Base-by-base conservation (phyloP, 2,797 vertebrate species). In the Clarias pachynema region DNA sequence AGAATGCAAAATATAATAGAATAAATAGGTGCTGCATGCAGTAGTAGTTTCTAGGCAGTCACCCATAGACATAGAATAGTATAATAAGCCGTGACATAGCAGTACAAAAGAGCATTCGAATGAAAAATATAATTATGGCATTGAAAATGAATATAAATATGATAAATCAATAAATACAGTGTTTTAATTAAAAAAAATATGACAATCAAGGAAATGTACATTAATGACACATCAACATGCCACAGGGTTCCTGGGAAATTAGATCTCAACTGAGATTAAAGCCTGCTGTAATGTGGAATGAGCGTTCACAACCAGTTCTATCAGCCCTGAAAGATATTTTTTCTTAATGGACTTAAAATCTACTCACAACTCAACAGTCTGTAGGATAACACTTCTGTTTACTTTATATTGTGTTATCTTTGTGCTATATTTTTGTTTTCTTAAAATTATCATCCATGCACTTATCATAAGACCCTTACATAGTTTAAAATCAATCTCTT, bases 231-330 rank as follows among this genome's bases (percentile, higher is more conserved):
- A 31, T 2, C 20, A 34, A 59, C 29, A 78, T 78, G 26, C 16
- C 49, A 56, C 72, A 74, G 14, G 24, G 44, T 22, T 20, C 29
- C 53, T 75, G 18, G 49, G 7, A 57, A 75, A 57, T 75, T 31
- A 31, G 49, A 75, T 75, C 29, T 77, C 29, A 75, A 75, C n/a
- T 31, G 16, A 34, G 53, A 77, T 57, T 60, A 59, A 77, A 77
- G 53, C 29, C 12, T 77, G 4, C 49, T 57, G 8, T 57, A 53
- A 75, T 75, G 72, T 20, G 8, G 3, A 57, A 22, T 75, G 1
- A 57, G 57, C 0, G 3, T 75, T 16, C 73, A 31, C 53, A 75
- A 1, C 16, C n/a, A 53, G 34, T 24, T 22, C 68, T 70, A 73
- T 53, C 14, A 16, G n/a, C 12, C 49, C 49, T 75, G 26, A 1